These are phyloP conservation scores for Apostichopus californicus DNA, from an alignment of 35 echinoderm and acorn worm species.

Conservation along the genomic window DNA sequence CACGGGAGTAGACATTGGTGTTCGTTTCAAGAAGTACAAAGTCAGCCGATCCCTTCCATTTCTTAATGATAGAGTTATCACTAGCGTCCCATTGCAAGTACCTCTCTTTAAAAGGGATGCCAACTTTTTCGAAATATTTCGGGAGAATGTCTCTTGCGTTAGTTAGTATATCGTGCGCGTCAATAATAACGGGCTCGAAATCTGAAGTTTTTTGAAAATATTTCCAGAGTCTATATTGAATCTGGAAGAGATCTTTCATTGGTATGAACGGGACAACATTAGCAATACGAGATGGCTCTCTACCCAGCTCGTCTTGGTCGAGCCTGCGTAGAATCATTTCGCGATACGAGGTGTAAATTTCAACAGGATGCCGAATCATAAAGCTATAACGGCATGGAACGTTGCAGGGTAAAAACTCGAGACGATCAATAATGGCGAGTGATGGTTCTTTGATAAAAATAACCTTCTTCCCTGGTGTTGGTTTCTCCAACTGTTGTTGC, in stretches of 20 bases:
- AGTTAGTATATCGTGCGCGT: slow-evolving; percentile 9
- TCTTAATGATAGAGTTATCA: background rate
- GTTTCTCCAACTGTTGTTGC: background rate
- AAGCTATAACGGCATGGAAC: background rate
- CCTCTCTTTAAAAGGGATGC: slow-evolving; percentile 30
- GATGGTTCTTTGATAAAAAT: slow-evolving; percentile 5
- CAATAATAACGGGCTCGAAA: slow-evolving; percentile 1
- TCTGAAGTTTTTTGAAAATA: slow-evolving; percentile 13
- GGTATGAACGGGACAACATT: background rate
- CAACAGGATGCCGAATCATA: background rate
- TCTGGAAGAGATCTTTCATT: slow-evolving; percentile 12
- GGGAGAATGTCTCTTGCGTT: slow-evolving; percentile 26
- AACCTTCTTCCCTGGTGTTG: background rate
- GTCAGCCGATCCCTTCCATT: slow-evolving; percentile 33
- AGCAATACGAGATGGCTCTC: background rate
- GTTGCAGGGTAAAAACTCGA: background rate
- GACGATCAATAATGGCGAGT: background rate
- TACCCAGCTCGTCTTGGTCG: too few species aligned
- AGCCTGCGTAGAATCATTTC: too few species aligned
- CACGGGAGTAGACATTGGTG: background rate
- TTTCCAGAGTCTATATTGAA: slow-evolving; percentile 11
- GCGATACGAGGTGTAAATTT: background rate
- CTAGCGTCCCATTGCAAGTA: slow-evolving; percentile 35
- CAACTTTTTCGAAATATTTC: slow-evolving; percentile 30
- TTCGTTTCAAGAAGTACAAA: slow-evolving; percentile 22